Percentiles rank a stretch among this genome's conserved stretches.
Conservation (phyloP, 2,797 vertebrate species). For the Dicrostonyx torquatus region DNA sequence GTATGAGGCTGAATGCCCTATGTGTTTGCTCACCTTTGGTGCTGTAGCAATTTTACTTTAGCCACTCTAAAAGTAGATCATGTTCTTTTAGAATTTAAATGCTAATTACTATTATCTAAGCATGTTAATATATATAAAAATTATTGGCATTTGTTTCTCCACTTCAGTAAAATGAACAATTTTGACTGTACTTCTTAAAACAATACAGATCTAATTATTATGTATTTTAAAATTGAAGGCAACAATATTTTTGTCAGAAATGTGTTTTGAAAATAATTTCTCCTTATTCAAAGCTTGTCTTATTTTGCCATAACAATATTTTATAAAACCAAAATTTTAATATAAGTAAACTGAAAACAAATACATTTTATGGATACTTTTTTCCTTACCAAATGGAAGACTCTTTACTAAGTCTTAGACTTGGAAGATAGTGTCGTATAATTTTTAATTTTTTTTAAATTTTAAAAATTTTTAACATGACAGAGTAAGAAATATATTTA, state of each 20-base stretch:
- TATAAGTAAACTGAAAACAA: not conserved
- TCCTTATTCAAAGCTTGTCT: not conserved
- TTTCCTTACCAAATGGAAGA: not conserved
- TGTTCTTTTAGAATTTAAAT: not conserved
- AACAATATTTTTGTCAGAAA: not conserved
- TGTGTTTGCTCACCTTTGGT: not conserved
- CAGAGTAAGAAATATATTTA: constrained; percentile 31
- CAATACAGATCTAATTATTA: not conserved
- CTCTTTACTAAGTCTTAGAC: not conserved
- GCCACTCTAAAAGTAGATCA: not conserved
- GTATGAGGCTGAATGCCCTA: not conserved
- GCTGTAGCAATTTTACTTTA: not conserved
- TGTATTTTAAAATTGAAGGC: not conserved
- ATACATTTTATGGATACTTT: not conserved
- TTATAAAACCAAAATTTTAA: not conserved
- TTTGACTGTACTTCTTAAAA: not conserved
- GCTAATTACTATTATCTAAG: not conserved
- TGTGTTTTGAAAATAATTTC: not conserved
- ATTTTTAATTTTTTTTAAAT: not conserved
- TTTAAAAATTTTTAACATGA: not conserved
- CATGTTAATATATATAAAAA: not conserved
- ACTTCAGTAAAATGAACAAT: not conserved
- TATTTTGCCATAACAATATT: not conserved
- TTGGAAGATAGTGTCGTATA: not conserved
- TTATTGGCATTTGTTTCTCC: not conserved